phyloP scores from a whole-genome alignment of 2,888 invertebrate species.

The Leptopilina drosophilae region DNA sequence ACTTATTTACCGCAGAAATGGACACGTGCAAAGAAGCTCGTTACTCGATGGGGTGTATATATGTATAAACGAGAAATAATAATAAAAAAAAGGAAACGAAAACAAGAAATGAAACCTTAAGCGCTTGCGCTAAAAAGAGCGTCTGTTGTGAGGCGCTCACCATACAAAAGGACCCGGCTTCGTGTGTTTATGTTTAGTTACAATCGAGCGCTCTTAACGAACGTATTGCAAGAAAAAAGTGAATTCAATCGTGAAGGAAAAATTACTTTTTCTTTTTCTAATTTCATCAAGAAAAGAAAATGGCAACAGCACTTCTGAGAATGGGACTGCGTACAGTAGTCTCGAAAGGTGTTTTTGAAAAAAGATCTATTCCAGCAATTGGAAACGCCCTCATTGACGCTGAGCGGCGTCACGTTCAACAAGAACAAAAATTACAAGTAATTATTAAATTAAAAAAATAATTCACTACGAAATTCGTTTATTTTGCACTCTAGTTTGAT shows the following conservation, averaged over 20 bases:
- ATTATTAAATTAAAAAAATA: not conserved
- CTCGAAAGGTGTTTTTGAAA: conserved; percentile 60
- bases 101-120: conserved; percentile 46
- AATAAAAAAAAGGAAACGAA: conserved; percentile 42
- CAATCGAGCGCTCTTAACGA: conserved; percentile 27
- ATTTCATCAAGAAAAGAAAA: conserved; percentile 45
- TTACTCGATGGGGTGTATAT: not conserved
- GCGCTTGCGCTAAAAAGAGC: conserved; percentile 55
- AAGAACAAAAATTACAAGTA: conserved; percentile 41
- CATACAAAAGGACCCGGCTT: conserved; percentile 61
- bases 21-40: conserved; percentile 28
- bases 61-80: not conserved
- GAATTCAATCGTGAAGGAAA: not conserved
- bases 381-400: conserved; percentile 40
- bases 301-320: conserved; percentile 63
- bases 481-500: too few species aligned
- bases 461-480: not conserved
- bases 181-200: conserved; percentile 54
- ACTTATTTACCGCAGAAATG: conserved; percentile 12
- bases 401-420: conserved; percentile 37
- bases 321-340: conserved; percentile 57
- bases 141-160: conserved; percentile 52
- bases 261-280: not conserved
- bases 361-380: conserved; percentile 51
- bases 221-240: not conserved